phyloP scores from a whole-genome alignment of 2,797 vertebrate species.

The Arnoldichthys spilopterus region DNA sequence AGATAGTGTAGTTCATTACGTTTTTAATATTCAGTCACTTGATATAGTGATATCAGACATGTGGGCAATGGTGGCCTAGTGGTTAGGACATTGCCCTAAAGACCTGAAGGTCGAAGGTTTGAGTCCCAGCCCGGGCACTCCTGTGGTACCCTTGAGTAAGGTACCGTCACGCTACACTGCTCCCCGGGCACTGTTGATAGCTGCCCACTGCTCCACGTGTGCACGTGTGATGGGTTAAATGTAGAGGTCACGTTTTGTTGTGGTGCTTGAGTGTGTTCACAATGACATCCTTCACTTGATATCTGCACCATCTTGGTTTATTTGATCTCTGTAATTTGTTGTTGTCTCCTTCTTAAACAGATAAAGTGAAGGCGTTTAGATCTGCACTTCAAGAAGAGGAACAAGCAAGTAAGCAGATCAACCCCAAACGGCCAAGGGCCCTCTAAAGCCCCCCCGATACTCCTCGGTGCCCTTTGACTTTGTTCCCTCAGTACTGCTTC shows the following conservation, averaged over 20 bases:
- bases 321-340: not conserved
- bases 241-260: no score
- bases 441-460: conserved; percentile 67
- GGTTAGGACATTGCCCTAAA: no score
- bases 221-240: no score
- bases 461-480: conserved; percentile 1
- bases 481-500: not conserved
- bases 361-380: conserved; percentile 98
- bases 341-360: conserved; percentile 66
- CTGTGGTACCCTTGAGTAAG: no score
- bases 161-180: no score
- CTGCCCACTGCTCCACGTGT: no score
- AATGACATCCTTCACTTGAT: no score
- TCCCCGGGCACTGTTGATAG: no score
- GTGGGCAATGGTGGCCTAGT: no score
- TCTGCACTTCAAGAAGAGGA: conserved; percentile 93
- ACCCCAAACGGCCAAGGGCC: conserved; percentile 89
- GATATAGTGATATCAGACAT: not conserved
- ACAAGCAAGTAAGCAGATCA: conserved; percentile 96
- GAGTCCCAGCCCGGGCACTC: no score
- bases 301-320: not conserved
- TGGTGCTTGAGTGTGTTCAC: no score
- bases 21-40: not conserved
- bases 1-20: not conserved
- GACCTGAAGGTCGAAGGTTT: no score